Evolutionary conservation across 2,888 invertebrate genomes (phyloP), one percentile per base, ranked within the genome.

Genomic region (Cerceris ruficornis): DNA sequence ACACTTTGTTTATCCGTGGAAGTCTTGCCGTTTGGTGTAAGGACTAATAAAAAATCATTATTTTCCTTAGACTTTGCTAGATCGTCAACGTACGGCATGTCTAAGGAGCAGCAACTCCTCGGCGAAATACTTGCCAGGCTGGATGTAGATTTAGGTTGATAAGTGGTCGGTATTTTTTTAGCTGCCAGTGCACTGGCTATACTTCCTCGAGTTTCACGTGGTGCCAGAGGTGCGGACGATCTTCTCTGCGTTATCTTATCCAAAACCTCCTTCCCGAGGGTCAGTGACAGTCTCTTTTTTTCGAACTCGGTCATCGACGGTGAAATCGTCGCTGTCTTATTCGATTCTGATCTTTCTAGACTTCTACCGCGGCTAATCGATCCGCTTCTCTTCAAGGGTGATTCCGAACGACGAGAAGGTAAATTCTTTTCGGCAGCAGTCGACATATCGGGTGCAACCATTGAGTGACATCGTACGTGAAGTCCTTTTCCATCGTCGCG

Each of bases 211-310:
- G 95, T 94, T 68, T 92, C 92, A 0, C 90, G 86, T 0, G 92
- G 92, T 0, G 83, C 90, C 1, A 92, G 85, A 0, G 91, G 87
- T 0, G 88, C 83, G 0, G 88, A 83, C 1, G 88, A 81, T 73
- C 86, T 87, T 64, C 93, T 92, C 85, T 94, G 94, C 54, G 93
- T 93, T 13, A 95, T 94, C 88, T 95, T 95, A 83, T 95, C 95
- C 80, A 96, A 92, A 41, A 96, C 94, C 92, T 97, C 96, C 88
- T 95, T 95, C 83, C 97, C 95, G 6, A 97, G 92, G 2, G 95
- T 95, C 92, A 95, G 94, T 0, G 96, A 96, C 66, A 97, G 93
- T 83, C 94, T 94, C 87, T 95, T 95, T 88, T 97, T 97, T 86
- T 97, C 96, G 46, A 93, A 93, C 93, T 97, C 96, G 55, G 95